Evolutionary conservation across 1,140 invertebrate species (phyloP).

Genomic region (fruit fly (Drosophila melanogaster)): Release_6_plus_ISO1_MT NT_033779.5:2334501-2335000

Average conservation of each 20-base stretch:
- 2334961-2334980: slow-evolving; percentile 69
- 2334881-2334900: slow-evolving; percentile 46
- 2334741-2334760: slow-evolving; percentile 54
- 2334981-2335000: slow-evolving; percentile 78
- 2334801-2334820: slow-evolving; percentile 76
- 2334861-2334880: slow-evolving; percentile 63
- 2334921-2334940: no score
- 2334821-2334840: slow-evolving; percentile 82
- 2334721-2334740: slow-evolving; percentile 17
- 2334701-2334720: slow-evolving; percentile 20
- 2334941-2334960: neutral
- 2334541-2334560: slow-evolving; percentile 28
- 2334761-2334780: slow-evolving; percentile 20
- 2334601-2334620: slow-evolving; percentile 71
- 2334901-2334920: neutral
- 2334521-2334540: neutral
- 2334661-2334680: slow-evolving; percentile 24
- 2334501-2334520: neutral
- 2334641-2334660: slow-evolving; percentile 74
- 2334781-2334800: slow-evolving; percentile 27
- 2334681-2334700: slow-evolving; percentile 29
- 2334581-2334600: slow-evolving; percentile 63
- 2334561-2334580: slow-evolving; percentile 41
- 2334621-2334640: slow-evolving; percentile 30
- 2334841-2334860: slow-evolving; percentile 70